phyloP scores from a whole-genome alignment of 2,113 vertebrate genomes.

The Typhlomys cinereus region DNA sequence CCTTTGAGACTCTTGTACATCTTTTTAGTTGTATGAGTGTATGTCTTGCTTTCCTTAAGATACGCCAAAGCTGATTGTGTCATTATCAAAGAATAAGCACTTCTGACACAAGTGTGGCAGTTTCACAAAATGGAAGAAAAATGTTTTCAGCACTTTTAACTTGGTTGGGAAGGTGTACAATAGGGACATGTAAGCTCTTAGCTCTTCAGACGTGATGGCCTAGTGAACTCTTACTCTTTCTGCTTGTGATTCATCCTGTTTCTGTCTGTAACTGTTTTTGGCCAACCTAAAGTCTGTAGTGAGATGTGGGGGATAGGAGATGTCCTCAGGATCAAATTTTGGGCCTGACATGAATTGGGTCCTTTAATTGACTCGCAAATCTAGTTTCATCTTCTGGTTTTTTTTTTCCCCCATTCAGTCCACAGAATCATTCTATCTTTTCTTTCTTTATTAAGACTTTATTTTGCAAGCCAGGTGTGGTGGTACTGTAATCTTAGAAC shows the following conservation, averaged over 20 bases:
- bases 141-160: neutral
- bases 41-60: neutral
- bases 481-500: neutral
- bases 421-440: neutral
- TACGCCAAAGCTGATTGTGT: neutral
- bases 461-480: neutral
- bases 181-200: neutral
- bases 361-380: neutral
- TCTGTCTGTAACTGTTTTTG: neutral
- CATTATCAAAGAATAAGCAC: neutral
- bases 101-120: neutral
- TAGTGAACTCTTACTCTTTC: neutral
- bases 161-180: neutral
- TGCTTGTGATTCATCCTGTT: neutral
- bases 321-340: neutral
- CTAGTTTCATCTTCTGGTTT: slow-evolving; percentile 21
- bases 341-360: neutral
- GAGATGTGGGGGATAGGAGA: neutral
- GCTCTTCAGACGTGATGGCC: neutral
- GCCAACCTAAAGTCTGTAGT: neutral
- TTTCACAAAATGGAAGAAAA: neutral
- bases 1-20: neutral
- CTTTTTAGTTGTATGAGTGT: neutral
- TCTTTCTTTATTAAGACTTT: neutral
- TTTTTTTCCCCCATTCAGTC: slow-evolving; percentile 16